Base-by-base conservation (phyloP, 1,140 invertebrate genomes). In the Brachionus asplanchnoidis region DNA sequence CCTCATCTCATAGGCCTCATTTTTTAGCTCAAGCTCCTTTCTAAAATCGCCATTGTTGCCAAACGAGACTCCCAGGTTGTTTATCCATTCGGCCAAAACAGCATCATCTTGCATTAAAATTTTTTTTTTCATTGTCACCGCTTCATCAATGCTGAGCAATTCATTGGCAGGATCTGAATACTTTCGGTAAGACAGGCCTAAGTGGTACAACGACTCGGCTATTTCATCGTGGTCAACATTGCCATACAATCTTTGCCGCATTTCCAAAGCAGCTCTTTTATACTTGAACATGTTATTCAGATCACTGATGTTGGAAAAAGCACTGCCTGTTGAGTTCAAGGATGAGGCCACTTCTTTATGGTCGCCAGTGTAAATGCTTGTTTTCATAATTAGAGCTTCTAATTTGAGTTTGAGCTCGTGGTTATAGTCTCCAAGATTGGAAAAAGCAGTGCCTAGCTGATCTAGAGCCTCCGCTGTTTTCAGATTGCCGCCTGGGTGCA, bases 41-140 rank as follows among this genome's bases (percentile, higher is more conserved):
- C 20, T 77, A 7, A 23, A 50, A 20, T 77, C 73, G 42, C 42
- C 73, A 77, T 77, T 77, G 26, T 77, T 77, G 7, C 73, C 73
- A 50, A 50, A 77, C 3, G 73, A 23, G 12, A 77, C n/a, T 32
- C 73, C 73, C 9, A 77, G 26, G 11, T 77, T 77, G 42, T 77
- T 77, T 50, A 77, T 14, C 40, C 73, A 77, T 12, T 77, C 73
- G 8, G 73, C 73, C 23, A 77, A 36, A 14, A 44, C 73, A 12
- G 32, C 9, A 50, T 50, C 44, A 28, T 77, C 73, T 46, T 20
- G 26, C 73, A 50, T 77, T 9, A 50, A 26, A 2, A 77, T 17
- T 26, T 26, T 77, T 12, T 50, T 77, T 17, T 77, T 77, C 73
- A 77, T 77, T 50, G 46, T 36, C 3, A 50, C 40, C 5, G 42